Evolutionary conservation across 2,888 invertebrate genomes (phyloP).

Genomic region (Heliconius erato): DNA sequence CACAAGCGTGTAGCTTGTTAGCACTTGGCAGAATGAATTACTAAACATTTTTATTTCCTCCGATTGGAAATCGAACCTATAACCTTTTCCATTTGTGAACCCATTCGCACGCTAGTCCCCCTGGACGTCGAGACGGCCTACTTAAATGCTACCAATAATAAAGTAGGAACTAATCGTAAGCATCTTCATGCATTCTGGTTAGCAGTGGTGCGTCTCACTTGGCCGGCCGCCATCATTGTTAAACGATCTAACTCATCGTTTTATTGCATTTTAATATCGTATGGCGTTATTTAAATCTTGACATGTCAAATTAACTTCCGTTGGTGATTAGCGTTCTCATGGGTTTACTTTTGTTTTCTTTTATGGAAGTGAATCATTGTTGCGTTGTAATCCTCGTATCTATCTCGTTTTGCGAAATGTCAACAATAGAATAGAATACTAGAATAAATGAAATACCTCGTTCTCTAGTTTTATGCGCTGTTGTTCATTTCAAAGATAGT

Average conservation of each 20-base stretch:
- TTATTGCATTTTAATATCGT: constrained; percentile 32
- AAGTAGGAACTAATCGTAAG: constrained; percentile 26
- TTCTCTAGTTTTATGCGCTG: no score
- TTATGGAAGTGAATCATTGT: background rate
- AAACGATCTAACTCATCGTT: constrained; percentile 26
- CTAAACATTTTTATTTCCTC: no score
- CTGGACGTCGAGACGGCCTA: background rate
- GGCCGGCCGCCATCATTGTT: constrained; percentile 49
- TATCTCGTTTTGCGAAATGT: background rate
- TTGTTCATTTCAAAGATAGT: no score
- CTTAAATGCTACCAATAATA: constrained; percentile 3
- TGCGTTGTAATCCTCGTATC: no score
- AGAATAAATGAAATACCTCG: no score
- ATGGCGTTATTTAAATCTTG: constrained; percentile 22
- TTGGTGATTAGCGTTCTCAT: background rate
- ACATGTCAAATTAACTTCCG: constrained; percentile 8
- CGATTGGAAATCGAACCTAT: no score
- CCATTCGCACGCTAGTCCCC: no score
- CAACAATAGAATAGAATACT: no score
- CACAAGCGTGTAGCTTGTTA: no score
- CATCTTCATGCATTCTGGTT: constrained; percentile 47
- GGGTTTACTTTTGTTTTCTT: constrained; percentile 1
- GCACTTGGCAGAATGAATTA: no score
- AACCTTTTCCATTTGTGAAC: no score
- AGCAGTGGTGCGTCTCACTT: constrained; percentile 46